Conservation (phyloP, 92 coral and sea anemone genomes). For the Zoanthus gigantus region DNA sequence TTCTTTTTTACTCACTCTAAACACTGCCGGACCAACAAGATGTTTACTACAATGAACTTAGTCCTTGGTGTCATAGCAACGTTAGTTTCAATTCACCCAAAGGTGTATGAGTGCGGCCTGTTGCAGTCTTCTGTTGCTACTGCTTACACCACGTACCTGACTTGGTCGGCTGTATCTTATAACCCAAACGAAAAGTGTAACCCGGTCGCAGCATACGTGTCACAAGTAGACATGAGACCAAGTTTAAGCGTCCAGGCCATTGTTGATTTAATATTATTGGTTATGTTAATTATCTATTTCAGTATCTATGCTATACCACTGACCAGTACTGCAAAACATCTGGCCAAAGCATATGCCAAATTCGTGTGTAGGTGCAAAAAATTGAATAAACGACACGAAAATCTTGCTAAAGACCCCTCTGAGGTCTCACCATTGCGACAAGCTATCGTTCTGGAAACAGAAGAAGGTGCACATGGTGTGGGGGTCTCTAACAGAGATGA, state of each 20-base stretch:
- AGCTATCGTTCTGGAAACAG: background rate
- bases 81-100: slow-evolving; percentile 89
- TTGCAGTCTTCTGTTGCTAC: slow-evolving; percentile 84
- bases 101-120: slow-evolving; percentile 83
- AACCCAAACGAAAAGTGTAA: slow-evolving; percentile 96
- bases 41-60: slow-evolving; percentile 87
- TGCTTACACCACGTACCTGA: slow-evolving; percentile 78
- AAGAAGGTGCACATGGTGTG: background rate
- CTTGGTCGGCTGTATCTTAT: slow-evolving; percentile 93
- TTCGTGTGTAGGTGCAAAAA: background rate
- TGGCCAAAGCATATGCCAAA: slow-evolving; percentile 45
- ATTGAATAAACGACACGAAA: background rate
- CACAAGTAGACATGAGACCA: slow-evolving; percentile 97
- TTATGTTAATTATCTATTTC: slow-evolving; percentile 77
- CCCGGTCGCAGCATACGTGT: slow-evolving; percentile 90
- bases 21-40: slow-evolving; percentile 83
- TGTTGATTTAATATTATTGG: slow-evolving; percentile 76
- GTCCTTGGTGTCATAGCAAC: slow-evolving; percentile 86
- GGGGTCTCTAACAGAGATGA: slow-evolving; percentile 48
- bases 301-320: slow-evolving; percentile 74
- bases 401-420: slow-evolving; percentile 3
- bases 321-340: slow-evolving; percentile 60
- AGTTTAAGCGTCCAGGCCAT: slow-evolving; percentile 88
- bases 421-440: slow-evolving; percentile 33
- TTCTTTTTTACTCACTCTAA: slow-evolving; percentile 76